Evolutionary conservation across 2,113 vertebrate genomes (phyloP), one percentile per base, ranked within the genome.

Genomic region (Pithys albifrons): DNA sequence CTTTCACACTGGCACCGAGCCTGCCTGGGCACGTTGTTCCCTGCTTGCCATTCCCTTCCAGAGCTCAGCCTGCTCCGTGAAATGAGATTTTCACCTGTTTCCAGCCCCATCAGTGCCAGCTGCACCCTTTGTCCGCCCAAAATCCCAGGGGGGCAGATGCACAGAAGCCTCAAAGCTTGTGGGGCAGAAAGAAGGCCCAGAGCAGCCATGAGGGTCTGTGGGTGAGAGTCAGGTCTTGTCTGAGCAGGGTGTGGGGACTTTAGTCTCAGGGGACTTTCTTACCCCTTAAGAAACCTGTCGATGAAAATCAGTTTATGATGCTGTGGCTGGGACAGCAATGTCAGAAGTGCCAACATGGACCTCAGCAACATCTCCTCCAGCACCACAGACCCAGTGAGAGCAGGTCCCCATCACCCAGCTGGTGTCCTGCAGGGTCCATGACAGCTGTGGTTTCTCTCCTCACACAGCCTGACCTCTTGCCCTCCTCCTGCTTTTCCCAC

Each of bases 351-450:
- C 2, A 2, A 43, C 1, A 14, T 0, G 0, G 46, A 61, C 39
- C 17, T 5, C 2, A 1, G 61, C 1, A 28, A 3, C 24, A 24
- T 5, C 49, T 57, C 10, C 54, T 54, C 25, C 14, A 52, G 81
- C 62, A 54, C 37, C 76, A 19, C 2, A 1, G 55, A 18, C 4
- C 15, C 23, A 6, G 22, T 1, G 8, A 39, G 16, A 55, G 8
- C 71, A 57, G 41, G 52, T 31, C 2, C 25, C 11, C 73, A 24
- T 15, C 19, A 0, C 27, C 29, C 66, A 33, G 25, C 14, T 0
- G 0, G 66, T 35, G 46, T 6, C 1, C 31, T 22, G 27, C 0
- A 1, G 33, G 24, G 12, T 9, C 58, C 1, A 0, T 3, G 13
- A 19, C 0, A 9, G 31, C 20, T 0, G 0, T 2, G 3, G 13